Evolutionary conservation across 2,888 invertebrate species (phyloP), one percentile per base, ranked within the genome.

Genomic region (Neoitamus cyanurus): DNA sequence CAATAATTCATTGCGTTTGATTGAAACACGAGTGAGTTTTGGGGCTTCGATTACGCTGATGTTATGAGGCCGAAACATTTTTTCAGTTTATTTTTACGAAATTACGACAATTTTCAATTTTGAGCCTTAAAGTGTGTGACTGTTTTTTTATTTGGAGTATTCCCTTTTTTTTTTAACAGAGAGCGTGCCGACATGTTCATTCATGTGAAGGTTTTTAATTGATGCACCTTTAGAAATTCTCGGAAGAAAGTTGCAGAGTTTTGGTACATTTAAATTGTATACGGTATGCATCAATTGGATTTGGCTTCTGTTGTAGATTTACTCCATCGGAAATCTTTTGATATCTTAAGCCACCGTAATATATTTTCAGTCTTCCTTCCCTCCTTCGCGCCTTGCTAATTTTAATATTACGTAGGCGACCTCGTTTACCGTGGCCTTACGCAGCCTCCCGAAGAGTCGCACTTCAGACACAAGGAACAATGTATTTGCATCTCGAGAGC

Each of bases 401-500:
- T 70, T 31, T 6, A 30, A 70, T 70, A 77, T 77, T 77, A 77
- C 77, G 77, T 77, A 77, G 77, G 77, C 77, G 46, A 28, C n/a
- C 46, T 42, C 77, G 77, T 20, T 28, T 28, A 28, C 25, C 42
- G 28, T 46, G 46, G 77, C 77, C 77, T 42, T 42, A 58, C 15
- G 58, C 68, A 80, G 58, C 68, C 46, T 58, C 58, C 34, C 7
- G 15, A 58, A 75, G 80, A 42, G 80, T 7, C 20, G 25, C 68
- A 80, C 48, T 80, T 80, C 58, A 58, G 80, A 68, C 68, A 31
- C 68, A 68, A 58, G 80, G 80, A 80, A 80, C 80, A 80, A 80
- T 80, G 80, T 68, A 80, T 80, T 80, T 80, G 80, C 48, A 68
- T 80, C 80, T 80, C 34, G 25, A 80, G 80, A 34, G 80, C 80